Base-by-base conservation (phyloP, 2,113 vertebrate genomes). In the Excalfactoria chinensis region DNA sequence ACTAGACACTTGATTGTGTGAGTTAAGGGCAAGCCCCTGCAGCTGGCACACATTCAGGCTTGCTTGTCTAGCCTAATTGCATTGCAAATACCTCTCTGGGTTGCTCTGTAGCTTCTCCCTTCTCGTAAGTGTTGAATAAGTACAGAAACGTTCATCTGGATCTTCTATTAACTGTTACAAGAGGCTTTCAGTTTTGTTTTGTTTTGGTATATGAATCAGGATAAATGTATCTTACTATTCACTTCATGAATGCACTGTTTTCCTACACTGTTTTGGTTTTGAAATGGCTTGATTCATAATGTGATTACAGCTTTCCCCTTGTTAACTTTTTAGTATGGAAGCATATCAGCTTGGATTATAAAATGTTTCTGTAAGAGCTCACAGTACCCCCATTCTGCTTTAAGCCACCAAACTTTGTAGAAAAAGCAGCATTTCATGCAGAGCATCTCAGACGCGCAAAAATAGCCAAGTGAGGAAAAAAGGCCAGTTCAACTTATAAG, bases 51-150 rank as follows among this genome's bases (percentile, higher is more conserved):
- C 93, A 70, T 89, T 97, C 96, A 95, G 88, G 79, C 88, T 97
- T 93, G 94, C 97, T 98, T 95, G 95, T 97, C 86, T 90, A 88
- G 89, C 85, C 96, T 98, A 98, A 98, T 97, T 98, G 97, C 97
- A 97, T 96, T 97, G 97, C 97, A 98, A 98, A 98, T 98, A 97
- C 87, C 97, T 87, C 78, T 87, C 95, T 91, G 87, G 89, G 89
- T 88, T 94, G 94, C 95, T 96, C 91, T 92, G 95, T 77, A 83
- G 69, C 69, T 91, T 96, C 90, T 86, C 46, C 48, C n/a, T 91
- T 78, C 58, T 82, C 51, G 75, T 94, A 76, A 85, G 81, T 84
- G 84, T 81, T 95, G 87, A 95, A 80, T 95, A 86, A 96, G 89
- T 85, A 78, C 68, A 97, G 80, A 96, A 90, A 79, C 88, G 75